These are phyloP conservation scores for Carpatolechia fugitivella DNA, from an alignment of 2,888 invertebrate species.

Conservation along the genomic window DNA sequence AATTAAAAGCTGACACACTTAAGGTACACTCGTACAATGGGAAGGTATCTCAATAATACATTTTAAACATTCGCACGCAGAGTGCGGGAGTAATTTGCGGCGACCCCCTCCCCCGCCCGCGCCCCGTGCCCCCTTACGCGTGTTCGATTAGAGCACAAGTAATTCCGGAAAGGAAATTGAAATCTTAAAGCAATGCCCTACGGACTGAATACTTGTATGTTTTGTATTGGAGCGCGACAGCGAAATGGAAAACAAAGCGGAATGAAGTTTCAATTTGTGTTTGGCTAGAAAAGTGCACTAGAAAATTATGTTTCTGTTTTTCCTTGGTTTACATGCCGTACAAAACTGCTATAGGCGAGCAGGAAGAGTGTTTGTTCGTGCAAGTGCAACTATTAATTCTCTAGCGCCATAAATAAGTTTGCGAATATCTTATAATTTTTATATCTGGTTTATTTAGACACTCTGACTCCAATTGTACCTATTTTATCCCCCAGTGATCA, in stretches of 20 bases:
- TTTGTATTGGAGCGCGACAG: background rate
- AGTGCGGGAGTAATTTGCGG: slow-evolving; percentile 73
- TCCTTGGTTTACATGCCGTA: background rate
- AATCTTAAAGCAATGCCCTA: slow-evolving; percentile 77
- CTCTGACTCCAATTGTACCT: no score
- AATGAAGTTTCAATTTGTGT: slow-evolving; percentile 3
- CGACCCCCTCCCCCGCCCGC: slow-evolving; percentile 44
- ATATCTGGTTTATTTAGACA: no score
- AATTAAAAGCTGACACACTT: slow-evolving; percentile 56
- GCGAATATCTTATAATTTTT: no score
- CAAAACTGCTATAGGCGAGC: no score
- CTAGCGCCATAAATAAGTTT: no score
- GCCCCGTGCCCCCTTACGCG: slow-evolving; percentile 59
- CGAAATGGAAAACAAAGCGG: slow-evolving; percentile 9
- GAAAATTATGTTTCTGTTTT: background rate
- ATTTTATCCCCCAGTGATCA: background rate
- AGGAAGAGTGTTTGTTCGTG: no score
- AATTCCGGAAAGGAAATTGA: slow-evolving; percentile 79
- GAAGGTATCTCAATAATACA: slow-evolving; percentile 63
- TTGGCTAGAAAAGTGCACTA: background rate
- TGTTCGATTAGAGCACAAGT: slow-evolving; percentile 78
- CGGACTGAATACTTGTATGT: slow-evolving; percentile 60
- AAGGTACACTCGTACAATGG: slow-evolving; percentile 39
- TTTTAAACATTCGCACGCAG: slow-evolving; percentile 73
- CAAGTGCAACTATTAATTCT: no score